Evolutionary conservation across 1,140 invertebrate genomes (phyloP).

Genomic region (Polypedilum vanderplanki): DNA sequence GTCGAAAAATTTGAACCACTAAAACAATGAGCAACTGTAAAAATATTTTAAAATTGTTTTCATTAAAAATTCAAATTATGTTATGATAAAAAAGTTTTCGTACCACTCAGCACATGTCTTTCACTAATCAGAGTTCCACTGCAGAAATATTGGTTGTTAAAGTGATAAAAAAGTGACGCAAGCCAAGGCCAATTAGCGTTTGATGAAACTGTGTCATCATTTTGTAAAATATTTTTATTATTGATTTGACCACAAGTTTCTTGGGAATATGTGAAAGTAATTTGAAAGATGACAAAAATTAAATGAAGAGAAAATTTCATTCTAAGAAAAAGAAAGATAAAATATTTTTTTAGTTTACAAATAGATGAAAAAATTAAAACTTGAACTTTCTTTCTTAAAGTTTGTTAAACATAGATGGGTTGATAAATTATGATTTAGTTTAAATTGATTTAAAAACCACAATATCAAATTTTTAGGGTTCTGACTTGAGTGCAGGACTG

Average conservation of each 20-base stretch:
- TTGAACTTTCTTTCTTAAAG: too few relatives aligned
- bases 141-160: not conserved
- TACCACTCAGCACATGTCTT: not conserved
- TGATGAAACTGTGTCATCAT: not conserved
- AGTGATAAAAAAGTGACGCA: not conserved
- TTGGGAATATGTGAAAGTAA: not conserved
- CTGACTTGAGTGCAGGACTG: too few relatives aligned
- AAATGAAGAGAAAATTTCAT: not conserved
- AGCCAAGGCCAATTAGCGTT: slow-evolving; percentile 9
- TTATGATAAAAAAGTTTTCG: not conserved
- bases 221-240: not conserved
- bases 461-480: too few relatives aligned
- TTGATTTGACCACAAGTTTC: not conserved
- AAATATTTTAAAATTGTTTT: not conserved
- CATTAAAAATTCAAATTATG: not conserved
- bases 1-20: not conserved
- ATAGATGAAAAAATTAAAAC: too few relatives aligned
- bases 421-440: too few relatives aligned
- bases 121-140: not conserved
- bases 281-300: not conserved
- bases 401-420: too few relatives aligned
- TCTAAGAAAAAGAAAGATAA: too few relatives aligned
- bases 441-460: too few relatives aligned
- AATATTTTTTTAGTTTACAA: too few relatives aligned
- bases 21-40: not conserved